These are phyloP conservation scores for Okapia johnstoni DNA, from an alignment of 2,113 vertebrate genomes.

Conservation along the genomic window DNA sequence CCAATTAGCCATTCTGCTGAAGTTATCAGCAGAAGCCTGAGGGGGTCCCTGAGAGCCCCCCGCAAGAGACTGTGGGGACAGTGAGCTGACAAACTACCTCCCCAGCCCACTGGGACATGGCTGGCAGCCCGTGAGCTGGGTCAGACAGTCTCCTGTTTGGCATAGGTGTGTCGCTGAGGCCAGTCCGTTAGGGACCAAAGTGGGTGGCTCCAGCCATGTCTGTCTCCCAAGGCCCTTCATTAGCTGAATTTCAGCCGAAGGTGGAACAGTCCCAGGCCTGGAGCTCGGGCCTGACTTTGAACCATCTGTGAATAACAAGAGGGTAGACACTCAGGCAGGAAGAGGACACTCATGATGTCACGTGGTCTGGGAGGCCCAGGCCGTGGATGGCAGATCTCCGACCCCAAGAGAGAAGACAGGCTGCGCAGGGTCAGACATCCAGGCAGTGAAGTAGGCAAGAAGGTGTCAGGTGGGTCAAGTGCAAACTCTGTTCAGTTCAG, in stretches of 20 bases:
- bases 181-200: accelerated
- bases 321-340: background rate
- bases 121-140: background rate
- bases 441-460: background rate
- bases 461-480: accelerated
- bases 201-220: background rate
- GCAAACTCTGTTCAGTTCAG: too few relatives aligned
- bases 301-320: background rate
- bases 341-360: accelerated
- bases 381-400: accelerated
- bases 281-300: background rate
- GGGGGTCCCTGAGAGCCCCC: background rate
- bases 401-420: background rate
- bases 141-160: background rate
- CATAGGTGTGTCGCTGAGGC: background rate
- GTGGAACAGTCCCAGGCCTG: accelerated
- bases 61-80: background rate
- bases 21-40: background rate
- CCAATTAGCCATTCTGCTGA: background rate
- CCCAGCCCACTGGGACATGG: background rate
- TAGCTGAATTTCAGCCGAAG: accelerated
- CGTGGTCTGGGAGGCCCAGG: background rate
- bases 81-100: background rate
- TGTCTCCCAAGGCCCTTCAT: background rate
- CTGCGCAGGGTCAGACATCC: too few relatives aligned